Conservation (phyloP, 2,888 invertebrate species). For the Sesamia inferens region DNA sequence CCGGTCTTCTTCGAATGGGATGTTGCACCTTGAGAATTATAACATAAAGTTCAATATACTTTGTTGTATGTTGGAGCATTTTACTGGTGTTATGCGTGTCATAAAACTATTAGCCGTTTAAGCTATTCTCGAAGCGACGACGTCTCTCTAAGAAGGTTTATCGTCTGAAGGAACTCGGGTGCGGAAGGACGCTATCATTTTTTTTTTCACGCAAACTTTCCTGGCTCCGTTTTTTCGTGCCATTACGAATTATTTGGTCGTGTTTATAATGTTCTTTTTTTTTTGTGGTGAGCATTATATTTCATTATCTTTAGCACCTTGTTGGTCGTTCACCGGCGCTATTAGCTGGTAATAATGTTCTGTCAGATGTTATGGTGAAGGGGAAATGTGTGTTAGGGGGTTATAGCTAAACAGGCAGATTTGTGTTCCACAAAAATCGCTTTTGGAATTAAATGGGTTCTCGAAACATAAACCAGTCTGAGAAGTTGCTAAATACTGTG, state of each 20-base stretch:
- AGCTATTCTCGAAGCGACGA: constrained; percentile 87
- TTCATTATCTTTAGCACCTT: constrained; percentile 88
- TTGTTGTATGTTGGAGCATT: constrained; percentile 62
- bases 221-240: constrained; percentile 81
- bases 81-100: constrained; percentile 87
- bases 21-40: constrained; percentile 69
- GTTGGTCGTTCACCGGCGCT: constrained; percentile 71
- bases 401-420: constrained; percentile 36
- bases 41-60: constrained; percentile 73
- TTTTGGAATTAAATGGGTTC: background rate
- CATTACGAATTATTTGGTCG: constrained; percentile 85
- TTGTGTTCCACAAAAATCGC: constrained; percentile 32
- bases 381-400: constrained; percentile 49
- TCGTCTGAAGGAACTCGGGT: constrained; percentile 76
- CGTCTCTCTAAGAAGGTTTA: constrained; percentile 80
- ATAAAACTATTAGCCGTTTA: constrained; percentile 90
- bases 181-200: constrained; percentile 82
- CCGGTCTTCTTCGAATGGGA: constrained; percentile 64
- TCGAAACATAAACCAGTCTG: background rate
- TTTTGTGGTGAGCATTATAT: constrained; percentile 80
- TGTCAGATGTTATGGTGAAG: constrained; percentile 60
- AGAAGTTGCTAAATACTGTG: background rate
- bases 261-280: constrained; percentile 74
- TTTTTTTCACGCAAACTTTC: constrained; percentile 76
- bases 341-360: constrained; percentile 59